Evolutionary conservation across 2,888 invertebrate genomes (phyloP).

Genomic region (Cristatella mucedo): DNA sequence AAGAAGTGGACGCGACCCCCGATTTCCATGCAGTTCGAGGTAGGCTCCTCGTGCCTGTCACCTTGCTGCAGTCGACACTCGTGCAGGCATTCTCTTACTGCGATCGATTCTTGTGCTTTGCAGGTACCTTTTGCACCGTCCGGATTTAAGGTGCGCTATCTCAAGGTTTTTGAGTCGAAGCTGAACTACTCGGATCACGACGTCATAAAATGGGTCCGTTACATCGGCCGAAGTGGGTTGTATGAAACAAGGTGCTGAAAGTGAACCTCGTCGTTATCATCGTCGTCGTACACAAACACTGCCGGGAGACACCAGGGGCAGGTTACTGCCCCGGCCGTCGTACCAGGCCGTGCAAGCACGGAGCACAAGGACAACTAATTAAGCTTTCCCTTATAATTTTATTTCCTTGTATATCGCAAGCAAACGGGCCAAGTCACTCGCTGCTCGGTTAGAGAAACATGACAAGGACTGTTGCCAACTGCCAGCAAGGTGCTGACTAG

Average conservation of each 20-base stretch:
- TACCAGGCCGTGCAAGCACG: too few species aligned
- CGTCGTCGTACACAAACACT: too few species aligned
- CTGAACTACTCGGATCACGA: slow-evolving; percentile 99
- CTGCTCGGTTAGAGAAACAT: too few species aligned
- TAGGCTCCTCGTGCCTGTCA: slow-evolving; percentile 27
- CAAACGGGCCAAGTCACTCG: too few species aligned
- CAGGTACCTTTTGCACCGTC: slow-evolving; percentile 96
- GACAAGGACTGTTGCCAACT: too few species aligned
- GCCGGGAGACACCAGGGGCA: too few species aligned
- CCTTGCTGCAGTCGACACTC: not conserved
- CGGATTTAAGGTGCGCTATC: slow-evolving; percentile 95
- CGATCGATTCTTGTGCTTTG: slow-evolving; percentile 8
- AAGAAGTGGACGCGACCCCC: slow-evolving; percentile 99
- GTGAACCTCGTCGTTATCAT: too few species aligned
- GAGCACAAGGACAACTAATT: too few species aligned
- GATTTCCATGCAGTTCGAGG: slow-evolving; percentile 99
- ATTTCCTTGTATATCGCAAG: too few species aligned
- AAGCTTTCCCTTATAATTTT: too few species aligned
- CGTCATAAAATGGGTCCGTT: slow-evolving; percentile 99
- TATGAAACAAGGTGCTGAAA: slow-evolving; percentile 93
- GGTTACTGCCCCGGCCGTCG: too few species aligned
- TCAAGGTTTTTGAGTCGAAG: slow-evolving; percentile 98
- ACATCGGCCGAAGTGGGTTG: slow-evolving; percentile 94
- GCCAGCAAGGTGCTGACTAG: too few species aligned
- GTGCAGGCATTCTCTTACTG: not conserved